phyloP scores from a whole-genome alignment of 2,888 invertebrate genomes.

The Subacronicta megacephala region DNA sequence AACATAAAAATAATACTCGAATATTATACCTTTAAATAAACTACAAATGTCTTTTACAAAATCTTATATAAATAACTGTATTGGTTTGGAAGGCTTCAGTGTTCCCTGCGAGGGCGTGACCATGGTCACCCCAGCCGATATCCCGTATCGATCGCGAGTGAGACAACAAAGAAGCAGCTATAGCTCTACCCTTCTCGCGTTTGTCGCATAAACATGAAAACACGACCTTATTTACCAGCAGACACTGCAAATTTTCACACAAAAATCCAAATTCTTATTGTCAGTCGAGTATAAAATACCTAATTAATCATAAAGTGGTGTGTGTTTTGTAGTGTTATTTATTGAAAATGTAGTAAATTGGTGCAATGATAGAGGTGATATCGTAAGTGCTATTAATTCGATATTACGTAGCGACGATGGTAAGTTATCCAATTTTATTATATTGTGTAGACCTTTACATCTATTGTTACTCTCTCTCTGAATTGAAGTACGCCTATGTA shows the following conservation, averaged over 20 bases:
- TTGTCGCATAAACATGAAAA: slow-evolving; percentile 86
- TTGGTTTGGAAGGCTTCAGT: slow-evolving; percentile 6
- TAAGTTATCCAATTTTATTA: slow-evolving; percentile 51
- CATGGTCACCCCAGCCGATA: slow-evolving; percentile 78
- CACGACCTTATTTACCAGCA: slow-evolving; percentile 75
- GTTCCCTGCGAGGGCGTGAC: slow-evolving; percentile 20
- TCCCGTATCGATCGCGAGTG: slow-evolving; percentile 79
- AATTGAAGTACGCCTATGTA: too few species aligned
- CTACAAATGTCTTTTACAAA: too few species aligned
- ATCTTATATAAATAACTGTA: too few species aligned
- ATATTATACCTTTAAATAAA: too few species aligned
- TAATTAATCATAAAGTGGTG: slow-evolving; percentile 2
- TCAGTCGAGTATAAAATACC: slow-evolving; percentile 30
- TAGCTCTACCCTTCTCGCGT: slow-evolving; percentile 73
- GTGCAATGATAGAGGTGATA: slow-evolving; percentile 10
- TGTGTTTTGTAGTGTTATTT: slow-evolving; percentile 3
- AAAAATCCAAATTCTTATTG: slow-evolving; percentile 42
- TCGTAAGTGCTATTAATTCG: slow-evolving; percentile 21
- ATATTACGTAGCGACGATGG: slow-evolving; percentile 51
- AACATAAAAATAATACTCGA: too few species aligned
- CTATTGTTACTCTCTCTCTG: too few species aligned
- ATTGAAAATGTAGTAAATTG: slow-evolving; percentile 46
- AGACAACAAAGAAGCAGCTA: slow-evolving; percentile 75
- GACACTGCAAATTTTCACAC: slow-evolving; percentile 59
- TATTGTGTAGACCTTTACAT: not conserved